Conservation (phyloP, 2,888 invertebrate genomes). For the Macropis europaea region DNA sequence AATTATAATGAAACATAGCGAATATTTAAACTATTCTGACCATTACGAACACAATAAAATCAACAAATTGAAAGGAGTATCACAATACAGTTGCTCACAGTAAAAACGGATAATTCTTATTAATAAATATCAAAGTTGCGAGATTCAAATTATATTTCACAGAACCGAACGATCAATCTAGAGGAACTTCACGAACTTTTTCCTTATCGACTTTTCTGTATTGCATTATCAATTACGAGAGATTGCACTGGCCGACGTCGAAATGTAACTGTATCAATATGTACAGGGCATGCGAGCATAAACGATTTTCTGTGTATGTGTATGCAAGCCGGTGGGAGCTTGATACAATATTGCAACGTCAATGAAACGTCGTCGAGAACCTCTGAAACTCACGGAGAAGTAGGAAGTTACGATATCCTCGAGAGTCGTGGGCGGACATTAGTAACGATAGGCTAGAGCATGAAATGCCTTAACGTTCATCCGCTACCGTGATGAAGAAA, state of each 20-base stretch:
- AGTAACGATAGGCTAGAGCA: conserved; percentile 47
- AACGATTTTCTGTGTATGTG: background rate
- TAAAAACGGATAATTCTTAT: too few species aligned
- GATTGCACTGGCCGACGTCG: conserved; percentile 15
- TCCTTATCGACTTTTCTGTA: conserved; percentile 12
- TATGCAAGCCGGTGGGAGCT: conserved; percentile 7
- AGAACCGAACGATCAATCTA: background rate
- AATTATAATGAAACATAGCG: too few species aligned
- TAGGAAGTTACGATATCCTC: conserved; percentile 49
- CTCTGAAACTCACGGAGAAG: conserved; percentile 32
- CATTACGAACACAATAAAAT: too few species aligned
- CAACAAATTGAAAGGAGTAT: too few species aligned
- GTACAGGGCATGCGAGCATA: background rate
- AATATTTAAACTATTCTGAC: too few species aligned
- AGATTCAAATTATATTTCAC: too few species aligned
- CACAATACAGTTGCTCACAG: too few species aligned
- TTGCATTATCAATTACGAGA: conserved; percentile 23
- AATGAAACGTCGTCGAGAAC: conserved; percentile 44
- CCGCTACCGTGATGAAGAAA: conserved; percentile 31
- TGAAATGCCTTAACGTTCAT: conserved; percentile 13
- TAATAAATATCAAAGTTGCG: too few species aligned
- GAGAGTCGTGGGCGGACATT: conserved; percentile 53
- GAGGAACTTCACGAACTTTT: background rate
- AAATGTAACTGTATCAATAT: background rate
- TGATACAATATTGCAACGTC: conserved; percentile 29